Conservation (phyloP, 2,113 vertebrate genomes). For the Casuarius casuarius region DNA sequence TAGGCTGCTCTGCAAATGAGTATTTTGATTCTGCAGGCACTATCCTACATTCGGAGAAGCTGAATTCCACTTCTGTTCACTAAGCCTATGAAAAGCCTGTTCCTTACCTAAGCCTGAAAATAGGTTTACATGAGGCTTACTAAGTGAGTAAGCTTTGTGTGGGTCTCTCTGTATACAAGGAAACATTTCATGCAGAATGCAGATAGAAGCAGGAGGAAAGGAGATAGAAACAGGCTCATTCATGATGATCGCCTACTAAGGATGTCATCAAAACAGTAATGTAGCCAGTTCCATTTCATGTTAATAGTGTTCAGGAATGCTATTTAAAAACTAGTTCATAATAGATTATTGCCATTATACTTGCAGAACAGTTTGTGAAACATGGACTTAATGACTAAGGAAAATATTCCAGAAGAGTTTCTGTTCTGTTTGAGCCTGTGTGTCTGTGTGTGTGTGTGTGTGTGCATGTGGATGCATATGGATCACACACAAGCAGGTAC, state of each 20-base stretch:
- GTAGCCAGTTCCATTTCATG: neutral
- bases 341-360: neutral
- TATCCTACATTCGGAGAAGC: slow-evolving; percentile 31
- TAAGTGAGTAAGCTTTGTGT: slow-evolving; percentile 47
- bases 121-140: slow-evolving; percentile 51
- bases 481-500: neutral
- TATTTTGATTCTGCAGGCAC: slow-evolving; percentile 48
- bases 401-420: neutral
- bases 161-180: neutral
- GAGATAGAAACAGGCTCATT: neutral
- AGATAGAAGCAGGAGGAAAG: neutral
- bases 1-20: slow-evolving; percentile 45
- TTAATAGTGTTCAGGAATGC: neutral
- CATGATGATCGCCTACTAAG: neutral
- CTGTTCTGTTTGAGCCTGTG: neutral
- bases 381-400: neutral
- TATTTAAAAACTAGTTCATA: neutral
- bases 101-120: slow-evolving; percentile 58
- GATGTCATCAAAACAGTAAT: neutral
- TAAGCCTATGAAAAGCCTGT: slow-evolving; percentile 45
- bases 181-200: neutral
- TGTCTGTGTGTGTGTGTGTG: neutral
- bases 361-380: neutral
- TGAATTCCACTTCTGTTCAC: slow-evolving; percentile 44
- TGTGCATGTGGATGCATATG: fast-evolving